Evolutionary conservation across 2,113 vertebrate species (phyloP).

Genomic region (Myotis brandtii): DNA sequence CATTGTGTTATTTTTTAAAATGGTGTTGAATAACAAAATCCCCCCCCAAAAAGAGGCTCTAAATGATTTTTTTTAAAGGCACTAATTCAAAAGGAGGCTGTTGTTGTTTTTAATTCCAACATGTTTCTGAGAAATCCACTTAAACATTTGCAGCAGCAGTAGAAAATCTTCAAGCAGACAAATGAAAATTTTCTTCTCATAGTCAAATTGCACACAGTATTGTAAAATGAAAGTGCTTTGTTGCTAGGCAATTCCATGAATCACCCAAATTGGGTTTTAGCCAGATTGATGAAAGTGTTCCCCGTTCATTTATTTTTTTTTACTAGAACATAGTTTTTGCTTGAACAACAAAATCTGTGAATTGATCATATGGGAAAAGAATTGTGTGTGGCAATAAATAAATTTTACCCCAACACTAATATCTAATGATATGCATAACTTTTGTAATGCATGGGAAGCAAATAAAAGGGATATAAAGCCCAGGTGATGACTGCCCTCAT

Average conservation of each 20-base stretch:
- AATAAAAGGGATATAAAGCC: not conserved
- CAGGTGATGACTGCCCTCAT: not conserved
- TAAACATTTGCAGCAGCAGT: constrained; percentile 50
- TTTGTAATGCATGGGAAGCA: not conserved
- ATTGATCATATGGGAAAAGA: not conserved
- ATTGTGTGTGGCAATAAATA: constrained; percentile 30
- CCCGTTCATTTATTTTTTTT: not conserved
- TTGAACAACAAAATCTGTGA: constrained; percentile 40
- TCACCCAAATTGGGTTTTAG: constrained; percentile 63
- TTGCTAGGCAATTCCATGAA: constrained; percentile 70
- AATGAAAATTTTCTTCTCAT: constrained; percentile 63
- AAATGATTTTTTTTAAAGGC: constrained; percentile 38
- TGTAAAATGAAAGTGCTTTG: constrained; percentile 67
- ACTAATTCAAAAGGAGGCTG: constrained; percentile 46
- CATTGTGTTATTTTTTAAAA: constrained; percentile 39
- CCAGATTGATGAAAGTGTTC: constrained; percentile 41
- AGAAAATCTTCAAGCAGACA: constrained; percentile 66
- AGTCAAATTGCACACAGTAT: constrained; percentile 58
- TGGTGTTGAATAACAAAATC: constrained; percentile 48
- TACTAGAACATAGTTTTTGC: not conserved
- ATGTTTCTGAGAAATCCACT: constrained; percentile 60
- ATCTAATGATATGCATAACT: constrained; percentile 27
- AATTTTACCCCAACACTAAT: not conserved
- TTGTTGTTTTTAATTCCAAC: constrained; percentile 60
- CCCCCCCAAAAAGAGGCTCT: not conserved